These are phyloP conservation scores for Halcyon senegalensis DNA, from an alignment of 2,113 vertebrate genomes.

Conservation along the genomic window DNA sequence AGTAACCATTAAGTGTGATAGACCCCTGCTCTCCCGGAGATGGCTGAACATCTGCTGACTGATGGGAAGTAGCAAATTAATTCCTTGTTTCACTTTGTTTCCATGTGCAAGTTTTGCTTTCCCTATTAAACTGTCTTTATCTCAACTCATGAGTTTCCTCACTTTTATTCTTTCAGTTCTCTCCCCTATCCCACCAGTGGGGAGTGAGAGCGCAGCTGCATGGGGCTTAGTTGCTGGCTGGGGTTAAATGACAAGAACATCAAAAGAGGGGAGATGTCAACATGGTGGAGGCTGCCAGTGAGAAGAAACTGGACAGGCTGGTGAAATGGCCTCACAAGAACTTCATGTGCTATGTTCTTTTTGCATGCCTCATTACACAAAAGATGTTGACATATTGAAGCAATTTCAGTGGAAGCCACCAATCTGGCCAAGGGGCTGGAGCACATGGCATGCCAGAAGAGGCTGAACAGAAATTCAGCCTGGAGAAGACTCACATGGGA, in stretches of 20 bases:
- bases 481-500: not conserved
- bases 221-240: not conserved
- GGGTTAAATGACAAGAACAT: not conserved
- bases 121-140: not conserved
- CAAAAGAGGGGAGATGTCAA: rapidly evolving
- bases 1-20: not conserved
- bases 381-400: not conserved
- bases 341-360: not conserved
- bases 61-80: not conserved
- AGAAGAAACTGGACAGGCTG: not conserved
- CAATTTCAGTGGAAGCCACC: not conserved
- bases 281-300: not conserved
- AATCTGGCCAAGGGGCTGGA: not conserved
- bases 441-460: not conserved
- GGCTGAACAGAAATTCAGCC: not conserved
- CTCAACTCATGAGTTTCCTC: not conserved
- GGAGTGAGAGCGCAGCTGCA: not conserved
- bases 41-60: not conserved
- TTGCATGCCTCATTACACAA: not conserved
- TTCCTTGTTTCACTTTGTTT: not conserved
- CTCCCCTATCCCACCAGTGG: not conserved
- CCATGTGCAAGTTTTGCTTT: not conserved
- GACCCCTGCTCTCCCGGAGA: not conserved
- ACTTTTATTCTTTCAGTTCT: not conserved
- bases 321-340: not conserved